These are phyloP conservation scores for Romanogobio albipinnatus DNA, from an alignment of 2,113 vertebrate species.

Conservation along the genomic window DNA sequence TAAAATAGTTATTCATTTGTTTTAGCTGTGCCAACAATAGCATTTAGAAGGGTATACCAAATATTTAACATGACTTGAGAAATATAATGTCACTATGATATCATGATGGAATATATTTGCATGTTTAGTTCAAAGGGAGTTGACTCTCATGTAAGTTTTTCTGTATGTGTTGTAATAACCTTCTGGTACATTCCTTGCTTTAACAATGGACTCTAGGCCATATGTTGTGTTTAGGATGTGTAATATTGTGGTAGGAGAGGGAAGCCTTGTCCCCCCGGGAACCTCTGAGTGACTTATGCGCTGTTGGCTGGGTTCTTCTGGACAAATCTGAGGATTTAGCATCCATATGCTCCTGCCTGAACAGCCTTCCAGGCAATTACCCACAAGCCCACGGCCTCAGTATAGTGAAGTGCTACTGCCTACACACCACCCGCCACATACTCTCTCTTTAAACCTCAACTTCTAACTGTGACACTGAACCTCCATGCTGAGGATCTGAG, in stretches of 20 bases:
- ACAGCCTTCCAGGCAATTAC: conserved; percentile 44
- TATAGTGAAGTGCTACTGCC: conserved; percentile 27
- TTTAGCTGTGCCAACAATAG: background rate
- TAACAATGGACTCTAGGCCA: background rate
- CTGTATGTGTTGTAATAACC: background rate
- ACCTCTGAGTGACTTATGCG: conserved; percentile 36
- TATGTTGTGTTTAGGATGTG: conserved; percentile 31
- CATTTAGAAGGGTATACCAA: background rate
- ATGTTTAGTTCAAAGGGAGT: background rate
- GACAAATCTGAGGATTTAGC: conserved; percentile 57
- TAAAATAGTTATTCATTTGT: background rate
- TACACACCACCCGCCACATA: conserved; percentile 30
- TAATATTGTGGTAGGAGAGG: conserved; percentile 18
- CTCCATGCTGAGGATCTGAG: conserved; percentile 5
- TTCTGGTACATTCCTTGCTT: conserved; percentile 1
- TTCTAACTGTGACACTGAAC: conserved; percentile 28
- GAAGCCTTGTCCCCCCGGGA: conserved; percentile 10
- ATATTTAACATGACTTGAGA: background rate
- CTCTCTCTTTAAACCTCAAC: conserved; percentile 14
- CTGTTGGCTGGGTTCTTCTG: conserved; percentile 52
- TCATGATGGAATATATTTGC: background rate
- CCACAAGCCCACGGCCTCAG: conserved; percentile 34
- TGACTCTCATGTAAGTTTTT: background rate
- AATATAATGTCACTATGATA: background rate
- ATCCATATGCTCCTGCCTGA: conserved; percentile 56